Percentiles rank a stretch among this genome's conserved stretches.
Evolutionary conservation across 2,797 vertebrate genomes (phyloP).

Genomic region (Eurystomus glaucurus): DNA sequence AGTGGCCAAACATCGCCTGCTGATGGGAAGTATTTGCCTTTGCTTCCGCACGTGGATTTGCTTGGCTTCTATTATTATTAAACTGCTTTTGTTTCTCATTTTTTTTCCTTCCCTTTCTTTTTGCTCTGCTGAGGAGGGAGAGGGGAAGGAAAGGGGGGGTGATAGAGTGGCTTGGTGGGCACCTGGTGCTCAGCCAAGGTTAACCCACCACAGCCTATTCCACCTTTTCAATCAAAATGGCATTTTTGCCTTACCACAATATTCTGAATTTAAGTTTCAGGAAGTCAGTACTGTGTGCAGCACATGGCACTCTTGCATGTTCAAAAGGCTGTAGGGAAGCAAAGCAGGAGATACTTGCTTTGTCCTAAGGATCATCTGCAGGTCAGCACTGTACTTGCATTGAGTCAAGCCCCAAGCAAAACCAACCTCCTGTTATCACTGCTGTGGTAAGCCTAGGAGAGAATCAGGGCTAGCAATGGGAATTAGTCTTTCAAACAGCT

Average conservation of each 20-base stretch:
- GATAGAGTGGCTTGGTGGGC: too few species aligned
- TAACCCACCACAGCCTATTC: not conserved
- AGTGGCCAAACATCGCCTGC: too few species aligned
- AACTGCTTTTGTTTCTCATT: too few species aligned
- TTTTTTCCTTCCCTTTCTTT: too few species aligned
- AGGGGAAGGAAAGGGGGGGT: too few species aligned
- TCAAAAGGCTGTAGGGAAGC: not conserved
- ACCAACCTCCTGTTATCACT: not conserved
- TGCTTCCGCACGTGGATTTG: too few species aligned
- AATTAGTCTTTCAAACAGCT: not conserved
- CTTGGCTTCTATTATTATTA: too few species aligned
- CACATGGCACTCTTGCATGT: too few species aligned
- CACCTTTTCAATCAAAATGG: not conserved
- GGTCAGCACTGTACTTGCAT: not conserved
- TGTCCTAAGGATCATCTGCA: not conserved
- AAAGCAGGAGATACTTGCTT: not conserved
- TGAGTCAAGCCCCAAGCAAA: not conserved
- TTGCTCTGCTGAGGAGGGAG: too few species aligned
- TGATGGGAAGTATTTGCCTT: too few species aligned
- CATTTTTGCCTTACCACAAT: not conserved
- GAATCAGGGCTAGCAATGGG: not conserved
- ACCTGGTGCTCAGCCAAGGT: too few species aligned
- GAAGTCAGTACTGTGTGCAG: not conserved
- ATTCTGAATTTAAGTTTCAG: not conserved
- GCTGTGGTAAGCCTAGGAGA: not conserved